phyloP scores from a whole-genome alignment of 2,113 vertebrate genomes.

The Panthera uncia region DNA sequence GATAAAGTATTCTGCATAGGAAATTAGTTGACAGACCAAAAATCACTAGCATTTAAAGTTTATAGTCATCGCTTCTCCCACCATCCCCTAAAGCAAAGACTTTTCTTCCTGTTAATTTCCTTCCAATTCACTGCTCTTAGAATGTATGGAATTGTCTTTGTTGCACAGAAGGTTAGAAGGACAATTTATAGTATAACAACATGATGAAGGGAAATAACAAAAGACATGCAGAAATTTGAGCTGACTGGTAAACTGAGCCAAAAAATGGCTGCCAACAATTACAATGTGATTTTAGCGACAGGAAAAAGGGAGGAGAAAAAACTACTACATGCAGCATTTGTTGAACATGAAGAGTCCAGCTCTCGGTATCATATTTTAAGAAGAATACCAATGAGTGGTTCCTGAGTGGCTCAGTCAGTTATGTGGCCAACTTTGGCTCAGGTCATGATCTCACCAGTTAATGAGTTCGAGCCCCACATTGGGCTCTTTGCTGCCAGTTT shows the following conservation, averaged over 20 bases:
- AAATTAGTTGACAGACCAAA: neutral
- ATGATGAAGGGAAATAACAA: neutral
- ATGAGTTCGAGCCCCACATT: too few relatives aligned
- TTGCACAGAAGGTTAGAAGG: neutral
- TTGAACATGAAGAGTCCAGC: neutral
- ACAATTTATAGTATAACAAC: neutral
- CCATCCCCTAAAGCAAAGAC: neutral
- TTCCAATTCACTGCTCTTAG: neutral
- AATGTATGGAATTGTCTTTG: neutral
- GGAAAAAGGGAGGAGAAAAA: neutral
- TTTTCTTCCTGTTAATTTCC: neutral
- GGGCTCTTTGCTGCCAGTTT: too few relatives aligned
- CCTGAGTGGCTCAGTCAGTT: too few relatives aligned
- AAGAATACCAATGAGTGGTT: neutral
- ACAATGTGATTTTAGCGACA: neutral
- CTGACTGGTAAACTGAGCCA: neutral
- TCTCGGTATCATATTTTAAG: neutral
- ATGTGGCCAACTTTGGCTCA: too few relatives aligned
- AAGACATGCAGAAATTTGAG: neutral
- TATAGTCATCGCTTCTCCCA: neutral
- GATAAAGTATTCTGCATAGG: neutral
- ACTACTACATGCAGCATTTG: rapidly evolving
- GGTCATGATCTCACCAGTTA: too few relatives aligned
- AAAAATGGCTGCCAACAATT: neutral
- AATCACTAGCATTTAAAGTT: neutral